These are phyloP conservation scores for Podargus strigoides DNA, from an alignment of 2,797 vertebrate species.

Conservation along the genomic window DNA sequence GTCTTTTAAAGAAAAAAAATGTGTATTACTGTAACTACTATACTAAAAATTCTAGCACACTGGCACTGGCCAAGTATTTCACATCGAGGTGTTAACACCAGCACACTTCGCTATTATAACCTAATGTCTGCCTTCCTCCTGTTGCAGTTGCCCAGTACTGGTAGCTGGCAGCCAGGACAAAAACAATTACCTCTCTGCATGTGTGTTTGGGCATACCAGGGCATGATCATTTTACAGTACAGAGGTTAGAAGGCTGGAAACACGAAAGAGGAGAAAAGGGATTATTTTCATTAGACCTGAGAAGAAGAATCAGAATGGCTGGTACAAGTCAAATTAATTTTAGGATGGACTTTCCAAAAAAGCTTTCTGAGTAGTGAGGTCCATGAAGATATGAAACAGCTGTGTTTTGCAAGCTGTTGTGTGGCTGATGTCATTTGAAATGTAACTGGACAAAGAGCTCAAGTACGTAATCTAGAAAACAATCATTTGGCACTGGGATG, in stretches of 20 bases:
- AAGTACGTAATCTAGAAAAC: neutral
- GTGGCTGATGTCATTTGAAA: neutral
- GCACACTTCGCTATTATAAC: neutral
- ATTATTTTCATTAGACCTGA: neutral
- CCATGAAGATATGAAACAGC: neutral
- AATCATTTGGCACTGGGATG: neutral
- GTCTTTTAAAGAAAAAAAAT: neutral
- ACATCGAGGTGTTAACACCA: neutral
- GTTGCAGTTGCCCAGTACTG: neutral
- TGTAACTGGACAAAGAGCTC: neutral
- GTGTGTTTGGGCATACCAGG: neutral
- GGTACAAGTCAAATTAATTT: neutral
- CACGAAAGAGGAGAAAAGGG: neutral
- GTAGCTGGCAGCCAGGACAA: neutral
- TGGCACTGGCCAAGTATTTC: neutral
- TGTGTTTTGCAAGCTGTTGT: neutral
- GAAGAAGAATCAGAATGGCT: neutral
- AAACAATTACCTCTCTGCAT: neutral
- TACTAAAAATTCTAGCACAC: neutral
- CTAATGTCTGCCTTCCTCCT: neutral
- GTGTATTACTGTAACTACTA: neutral
- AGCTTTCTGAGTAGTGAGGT: neutral
- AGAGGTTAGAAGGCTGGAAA: neutral
- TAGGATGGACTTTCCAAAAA: neutral
- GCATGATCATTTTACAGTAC: neutral